Base-by-base conservation (phyloP, 2,113 vertebrate genomes). In the Indri indri region DNA sequence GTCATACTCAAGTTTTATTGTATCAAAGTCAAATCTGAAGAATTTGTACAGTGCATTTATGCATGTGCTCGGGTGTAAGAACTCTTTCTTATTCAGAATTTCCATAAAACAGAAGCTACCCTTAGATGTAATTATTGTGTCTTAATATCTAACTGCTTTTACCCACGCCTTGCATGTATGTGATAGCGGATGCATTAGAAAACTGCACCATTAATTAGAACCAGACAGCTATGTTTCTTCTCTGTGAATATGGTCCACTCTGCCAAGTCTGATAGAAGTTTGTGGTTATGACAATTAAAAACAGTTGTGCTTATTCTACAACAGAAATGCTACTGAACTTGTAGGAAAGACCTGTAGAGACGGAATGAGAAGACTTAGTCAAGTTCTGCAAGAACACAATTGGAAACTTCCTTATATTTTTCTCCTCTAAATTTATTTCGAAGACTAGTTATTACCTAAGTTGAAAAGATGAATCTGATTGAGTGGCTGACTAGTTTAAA, bases 61-160 rank as follows among this genome's bases (percentile, higher is more conserved):
- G 27, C 20, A 0, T 14, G 25, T 77, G 65, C 47, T 23, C 16
- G 27, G 11, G 10, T 8, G 8, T 5, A 32, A 27, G 16, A 71
- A 16, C 16, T 82, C n/a, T 47, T 27, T 63, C 12, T 34, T 54
- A 0, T 13, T 2, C 1, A 2, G 13, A 30, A 20, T 47, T n/a
- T n/a, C 27, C 13, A 0, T 2, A 10, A 34, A 20, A 2, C 34
- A 11, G 3, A 23, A 2, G 22, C 47, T 22, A 37, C 22, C 10
- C 20, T 13, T 50, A 5, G 22, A 16, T 0, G 3, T 16, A 22
- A 0, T 23, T 7, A 13, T 4, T 1, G 1, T 18, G 16, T 54
- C 52, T 65, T 12, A 3, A 1, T 7, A 4, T 54, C 8, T 4
- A 0, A 8, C 37, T 12, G 40, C 47, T 45, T n/a, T 40, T 10